These are phyloP conservation scores for Helicoverpa zea DNA, from an alignment of 1,140 invertebrate genomes.

Conservation along the genomic window DNA sequence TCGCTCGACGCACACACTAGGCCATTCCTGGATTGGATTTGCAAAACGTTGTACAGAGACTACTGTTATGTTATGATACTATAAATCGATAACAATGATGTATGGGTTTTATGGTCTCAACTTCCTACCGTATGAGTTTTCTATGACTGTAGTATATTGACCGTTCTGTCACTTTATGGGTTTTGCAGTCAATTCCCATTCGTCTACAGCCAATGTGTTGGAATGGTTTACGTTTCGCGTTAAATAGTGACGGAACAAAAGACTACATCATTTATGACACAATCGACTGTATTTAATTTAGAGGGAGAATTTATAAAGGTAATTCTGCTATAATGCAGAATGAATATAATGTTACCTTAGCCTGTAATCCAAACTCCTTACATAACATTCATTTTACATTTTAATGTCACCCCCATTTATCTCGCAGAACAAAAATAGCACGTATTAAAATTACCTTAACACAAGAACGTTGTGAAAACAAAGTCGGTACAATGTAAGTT, in stretches of 20 bases:
- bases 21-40: slow-evolving; percentile 31
- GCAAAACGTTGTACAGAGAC: slow-evolving; percentile 29
- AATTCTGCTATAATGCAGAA: too few relatives aligned
- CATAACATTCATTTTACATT: too few relatives aligned
- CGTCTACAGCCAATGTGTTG: neutral
- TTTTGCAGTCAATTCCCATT: slow-evolving; percentile 10
- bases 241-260: slow-evolving; percentile 3
- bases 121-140: slow-evolving; percentile 29
- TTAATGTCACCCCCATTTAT: too few relatives aligned
- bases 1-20: slow-evolving; percentile 9
- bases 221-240: neutral
- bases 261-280: too few relatives aligned
- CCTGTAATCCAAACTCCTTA: too few relatives aligned
- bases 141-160: slow-evolving; percentile 15
- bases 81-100: slow-evolving; percentile 34
- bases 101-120: slow-evolving; percentile 33
- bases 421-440: neutral
- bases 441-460: neutral
- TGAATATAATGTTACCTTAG: too few relatives aligned
- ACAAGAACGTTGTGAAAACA: neutral
- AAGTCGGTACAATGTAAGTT: neutral
- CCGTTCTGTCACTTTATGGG: slow-evolving; percentile 27
- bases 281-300: too few relatives aligned
- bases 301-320: too few relatives aligned
- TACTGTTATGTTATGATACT: slow-evolving; percentile 31